These are phyloP conservation scores for Charadrius vociferus DNA, from an alignment of 2,113 vertebrate genomes.

Conservation along the genomic window DNA sequence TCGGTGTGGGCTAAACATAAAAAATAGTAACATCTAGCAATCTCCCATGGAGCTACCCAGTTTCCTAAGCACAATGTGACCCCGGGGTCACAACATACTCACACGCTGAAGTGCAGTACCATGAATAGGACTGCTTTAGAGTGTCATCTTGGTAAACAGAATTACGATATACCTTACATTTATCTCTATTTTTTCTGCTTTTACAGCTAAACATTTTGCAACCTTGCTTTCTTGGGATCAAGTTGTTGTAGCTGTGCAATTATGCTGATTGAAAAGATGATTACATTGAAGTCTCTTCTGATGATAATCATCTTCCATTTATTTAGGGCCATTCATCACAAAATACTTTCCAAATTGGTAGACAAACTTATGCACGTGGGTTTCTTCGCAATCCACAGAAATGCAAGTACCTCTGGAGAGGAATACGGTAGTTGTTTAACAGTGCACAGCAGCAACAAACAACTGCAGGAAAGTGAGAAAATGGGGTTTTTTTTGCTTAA, in stretches of 20 bases:
- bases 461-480: background rate
- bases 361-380: background rate
- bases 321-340: background rate
- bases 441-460: background rate
- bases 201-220: background rate
- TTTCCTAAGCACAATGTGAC: background rate
- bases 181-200: background rate
- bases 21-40: background rate
- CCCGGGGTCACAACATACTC: fast-evolving
- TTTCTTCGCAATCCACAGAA: background rate
- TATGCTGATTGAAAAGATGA: background rate
- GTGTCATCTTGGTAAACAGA: background rate
- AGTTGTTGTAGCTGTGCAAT: slow-evolving; percentile 10
- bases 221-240: background rate
- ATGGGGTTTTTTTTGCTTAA: background rate
- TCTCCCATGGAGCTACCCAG: background rate
- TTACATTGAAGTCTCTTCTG: background rate
- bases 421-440: background rate
- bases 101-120: fast-evolving
- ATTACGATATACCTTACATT: background rate
- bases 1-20: background rate
- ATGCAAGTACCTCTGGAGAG: background rate
- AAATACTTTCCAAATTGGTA: background rate
- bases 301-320: background rate
- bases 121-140: background rate